Evolutionary conservation across 2,113 vertebrate species (phyloP), one percentile per base, ranked within the genome.

Genomic region (Patagioenas fasciata): DNA sequence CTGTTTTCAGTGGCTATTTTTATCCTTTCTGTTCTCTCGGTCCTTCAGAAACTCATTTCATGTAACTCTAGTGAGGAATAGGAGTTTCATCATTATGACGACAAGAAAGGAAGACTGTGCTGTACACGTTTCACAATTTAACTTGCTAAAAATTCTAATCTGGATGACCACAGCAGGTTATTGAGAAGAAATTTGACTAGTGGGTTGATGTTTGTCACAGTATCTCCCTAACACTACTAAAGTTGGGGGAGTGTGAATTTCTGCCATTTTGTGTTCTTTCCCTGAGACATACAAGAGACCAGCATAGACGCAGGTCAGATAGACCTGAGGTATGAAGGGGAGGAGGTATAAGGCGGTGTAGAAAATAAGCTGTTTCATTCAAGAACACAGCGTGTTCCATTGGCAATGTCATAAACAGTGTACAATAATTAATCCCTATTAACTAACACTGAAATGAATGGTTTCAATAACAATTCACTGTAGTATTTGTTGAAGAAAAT

Each of bases 381-480:
- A 75, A 64, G 34, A 78, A 72, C 25, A 56, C 1, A 26, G 75
- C 93, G 18, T 54, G 36, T 82, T 88, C 34, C 47, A 32, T 8
- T 62, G 36, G 31, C 57, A 95, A 89, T 93, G 70, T 88, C 29
- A 85, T 89, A 70, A 82, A 81, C 38, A 32, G 15, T n/a, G 32
- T 51, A 57, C 5, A 78, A 91, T 61, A 90, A 67, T 87, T 93
- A 91, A 51, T n/a, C 19, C 34, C 51, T 48, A 11, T 64, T 89
- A 94, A 67, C 42, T 92, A 58, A 70, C 24, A 83, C 9, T 92
- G 38, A 96, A 93, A 85, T 44, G 21, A 25, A 69, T 13, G 51
- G 38, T 79, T 97, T 96, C 36, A 80, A 57, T 48, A 88, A 73
- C 21, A 83, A 66, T 82, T 83, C 4, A 38, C 92, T 89, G 56